Evolutionary conservation across 2,113 vertebrate species (phyloP), one percentile per base, ranked within the genome.

Genomic region (Nansenia antarctica): DNA sequence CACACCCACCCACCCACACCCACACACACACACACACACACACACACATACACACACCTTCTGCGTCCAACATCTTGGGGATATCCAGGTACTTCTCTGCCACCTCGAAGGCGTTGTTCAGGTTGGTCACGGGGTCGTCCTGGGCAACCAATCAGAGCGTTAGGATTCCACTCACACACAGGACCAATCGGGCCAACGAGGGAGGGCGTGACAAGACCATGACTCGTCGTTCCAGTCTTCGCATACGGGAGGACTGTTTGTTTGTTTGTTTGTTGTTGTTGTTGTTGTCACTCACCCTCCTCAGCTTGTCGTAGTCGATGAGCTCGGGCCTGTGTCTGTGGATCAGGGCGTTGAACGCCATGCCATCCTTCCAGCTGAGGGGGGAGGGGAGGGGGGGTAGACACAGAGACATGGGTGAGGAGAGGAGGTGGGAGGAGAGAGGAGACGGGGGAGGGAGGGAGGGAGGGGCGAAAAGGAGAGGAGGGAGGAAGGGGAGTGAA

Each of bases 341-440:
- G 85, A 94, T 94, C 57, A 94, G 80, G 24, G 93, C 93, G 0
- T 94, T 94, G 81, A 95, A 93, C 6, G 94, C 94, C 9, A 95
- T 85, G 0, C 94, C 93, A 0, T 94, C 93, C 49, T 95, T 95
- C 94, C 94, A 95, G 84, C 93, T 94, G 73, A 0, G 49, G 24
- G 58, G 24, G 58, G 8, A 5, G 20, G 67, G 47, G 18, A 39
- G 42, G 27, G 57, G 14, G 15, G 20, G 58, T 29, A 55, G 63
- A 67, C 61, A 58, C 39, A 29, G 45, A 55, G 24, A 27, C 37
- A 52, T 37, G 39, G 35, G 18, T 18, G 18, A 22, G 35, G n/a
- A 52, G 15, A 49, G 26, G 37, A 45, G 32, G 22, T 15, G 24
- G 58, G 8, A 5, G 20, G 67, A 58, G 18, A 39, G 42, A 35